phyloP scores from a whole-genome alignment of 2,797 vertebrate species.

The Iguana delicatissima region DNA sequence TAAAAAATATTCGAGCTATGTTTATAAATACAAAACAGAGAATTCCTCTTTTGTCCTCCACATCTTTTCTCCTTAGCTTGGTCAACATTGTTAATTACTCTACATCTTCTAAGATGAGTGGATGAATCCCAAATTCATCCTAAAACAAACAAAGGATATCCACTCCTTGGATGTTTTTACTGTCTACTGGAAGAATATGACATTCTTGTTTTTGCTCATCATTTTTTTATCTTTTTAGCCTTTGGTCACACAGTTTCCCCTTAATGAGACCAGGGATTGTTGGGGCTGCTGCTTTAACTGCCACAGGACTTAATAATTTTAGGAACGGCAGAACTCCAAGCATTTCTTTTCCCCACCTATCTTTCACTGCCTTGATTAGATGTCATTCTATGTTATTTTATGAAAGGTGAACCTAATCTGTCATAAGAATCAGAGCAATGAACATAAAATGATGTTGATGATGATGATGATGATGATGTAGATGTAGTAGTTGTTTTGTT shows the following conservation, averaged over 20 bases:
- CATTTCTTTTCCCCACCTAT: neutral
- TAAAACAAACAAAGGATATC: slow-evolving; percentile 43
- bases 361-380: neutral
- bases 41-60: slow-evolving; percentile 42
- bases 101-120: slow-evolving; percentile 64
- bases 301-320: slow-evolving; percentile 12
- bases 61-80: slow-evolving; percentile 53
- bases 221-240: slow-evolving; percentile 55
- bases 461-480: too few relatives aligned
- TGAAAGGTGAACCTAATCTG: slow-evolving; percentile 11
- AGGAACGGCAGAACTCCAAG: neutral
- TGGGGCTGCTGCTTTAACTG: slow-evolving; percentile 22
- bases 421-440: slow-evolving; percentile 40
- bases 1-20: slow-evolving; percentile 26
- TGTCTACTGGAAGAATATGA: slow-evolving; percentile 20
- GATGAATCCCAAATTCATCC: slow-evolving; percentile 55
- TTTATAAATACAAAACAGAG: slow-evolving; percentile 35
- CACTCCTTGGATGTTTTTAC: neutral
- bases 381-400: slow-evolving; percentile 25
- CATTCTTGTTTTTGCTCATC: slow-evolving; percentile 48
- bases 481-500: too few relatives aligned
- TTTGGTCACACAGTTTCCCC: neutral
- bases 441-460: neutral
- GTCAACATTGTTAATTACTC: slow-evolving; percentile 75
- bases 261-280: slow-evolving; percentile 42